Percentiles rank a stretch among this genome's conserved stretches.
phyloP scores from a whole-genome alignment of 1,140 invertebrate genomes.

The Battus philenor region DNA sequence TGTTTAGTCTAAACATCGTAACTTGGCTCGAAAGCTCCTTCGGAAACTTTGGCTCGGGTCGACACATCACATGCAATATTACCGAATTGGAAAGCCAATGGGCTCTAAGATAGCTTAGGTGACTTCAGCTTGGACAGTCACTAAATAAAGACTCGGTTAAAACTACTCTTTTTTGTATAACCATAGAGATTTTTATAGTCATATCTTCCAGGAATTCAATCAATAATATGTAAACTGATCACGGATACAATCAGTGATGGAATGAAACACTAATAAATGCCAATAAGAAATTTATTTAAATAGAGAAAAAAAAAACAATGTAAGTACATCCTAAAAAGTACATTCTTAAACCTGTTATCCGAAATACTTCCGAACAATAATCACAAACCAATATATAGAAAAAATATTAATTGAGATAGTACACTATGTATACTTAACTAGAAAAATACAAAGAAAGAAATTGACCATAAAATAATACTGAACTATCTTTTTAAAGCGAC shows the following conservation, averaged over 20 bases:
- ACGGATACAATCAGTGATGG: background rate
- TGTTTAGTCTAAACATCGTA: too few relatives aligned
- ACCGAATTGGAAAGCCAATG: too few relatives aligned
- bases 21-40: too few relatives aligned
- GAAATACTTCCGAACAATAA: constrained; percentile 28
- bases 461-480: constrained; percentile 21
- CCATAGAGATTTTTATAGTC: background rate
- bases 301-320: constrained; percentile 43
- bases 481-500: too few relatives aligned
- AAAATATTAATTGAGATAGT: constrained; percentile 15
- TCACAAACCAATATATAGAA: constrained; percentile 6
- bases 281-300: constrained; percentile 55
- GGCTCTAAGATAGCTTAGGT: too few relatives aligned
- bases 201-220: background rate
- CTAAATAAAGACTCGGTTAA: too few relatives aligned
- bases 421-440: constrained; percentile 19
- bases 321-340: constrained; percentile 57
- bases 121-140: background rate
- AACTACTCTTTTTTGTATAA: too few relatives aligned
- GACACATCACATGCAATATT: too few relatives aligned
- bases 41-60: too few relatives aligned
- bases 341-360: constrained; percentile 35
- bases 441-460: constrained; percentile 21
- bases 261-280: constrained; percentile 40
- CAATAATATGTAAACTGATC: too few relatives aligned